Base-by-base conservation (phyloP, 2,797 vertebrate species). In the Tamandua tetradactyla region DNA sequence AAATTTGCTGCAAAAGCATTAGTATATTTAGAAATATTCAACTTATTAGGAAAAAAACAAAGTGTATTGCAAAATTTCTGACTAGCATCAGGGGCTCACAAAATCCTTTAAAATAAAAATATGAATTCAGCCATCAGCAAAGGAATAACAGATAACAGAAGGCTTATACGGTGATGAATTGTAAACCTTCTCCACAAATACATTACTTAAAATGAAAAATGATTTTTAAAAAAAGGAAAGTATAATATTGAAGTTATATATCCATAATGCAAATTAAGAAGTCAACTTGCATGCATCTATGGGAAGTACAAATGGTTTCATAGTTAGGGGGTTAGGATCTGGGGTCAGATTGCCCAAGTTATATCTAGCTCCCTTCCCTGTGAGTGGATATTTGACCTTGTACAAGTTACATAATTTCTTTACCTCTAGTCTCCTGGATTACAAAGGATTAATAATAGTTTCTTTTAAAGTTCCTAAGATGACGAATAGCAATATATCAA, bases 1-100 rank as follows among this genome's bases (percentile, higher is more conserved):
- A 96, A 96, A 91, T 90, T 94, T 95, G 91, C 57, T 78, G 94
- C 89, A 96, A 93, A 97, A 87, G 94, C 57, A 3, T 76, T 79
- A 75, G 40, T 81, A 80, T 89, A 80, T 89, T 82, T 95, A 86
- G 92, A 96, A 95, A 91, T 75, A 93, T 94, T 93, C 91, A 84
- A n/a, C 64, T 37, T 89, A 72, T 91, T 96, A 76, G 25, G 3
- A 32, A 18, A 49, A 35, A 79, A 79, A 0, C 5, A 80, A 35
- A 52, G 87, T 47, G 81, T 78, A 94, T 66, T 66, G n/a, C 32
- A 90, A 92, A 94, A 88, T 92, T 83, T 27, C 44, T 95, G 35
- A 44, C 79, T 22, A 78, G 32, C 40, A 74, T 90, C 10, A 94
- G 42, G 93, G 49, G 71, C 42, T 66, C 49, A n/a, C 0, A 57